Conservation (phyloP, 2,797 vertebrate genomes). For the Sparus aurata region DNA sequence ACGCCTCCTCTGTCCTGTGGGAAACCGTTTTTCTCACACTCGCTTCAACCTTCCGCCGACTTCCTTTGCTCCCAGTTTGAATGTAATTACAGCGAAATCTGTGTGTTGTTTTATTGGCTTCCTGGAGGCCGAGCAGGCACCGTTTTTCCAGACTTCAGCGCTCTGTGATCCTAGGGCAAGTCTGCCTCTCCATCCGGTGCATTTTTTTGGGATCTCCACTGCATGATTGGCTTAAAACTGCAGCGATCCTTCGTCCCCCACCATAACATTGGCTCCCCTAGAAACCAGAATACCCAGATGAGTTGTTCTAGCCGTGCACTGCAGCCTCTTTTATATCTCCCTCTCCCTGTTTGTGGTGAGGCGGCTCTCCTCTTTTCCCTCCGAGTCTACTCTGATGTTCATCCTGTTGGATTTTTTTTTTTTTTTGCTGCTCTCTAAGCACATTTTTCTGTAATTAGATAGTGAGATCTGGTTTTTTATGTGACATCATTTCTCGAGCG, state of each 20-base stretch:
- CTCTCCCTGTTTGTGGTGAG: conserved; percentile 56
- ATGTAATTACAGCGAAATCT: conserved; percentile 71
- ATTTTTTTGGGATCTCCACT: conserved; percentile 54
- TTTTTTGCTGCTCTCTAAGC: conserved; percentile 61
- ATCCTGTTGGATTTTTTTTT: conserved; percentile 54
- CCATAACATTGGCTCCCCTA: conserved; percentile 43
- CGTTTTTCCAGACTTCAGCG: conserved; percentile 45
- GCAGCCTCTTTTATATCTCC: conserved; percentile 40
- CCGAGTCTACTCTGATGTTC: conserved; percentile 40
- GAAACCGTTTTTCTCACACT: conserved; percentile 59
- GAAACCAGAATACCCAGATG: conserved; percentile 46
- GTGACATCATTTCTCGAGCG: conserved; percentile 67
- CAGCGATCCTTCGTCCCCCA: conserved; percentile 9
- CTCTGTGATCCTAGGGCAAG: conserved; percentile 45
- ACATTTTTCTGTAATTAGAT: conserved; percentile 75
- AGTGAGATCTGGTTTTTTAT: conserved; percentile 71
- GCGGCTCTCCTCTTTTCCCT: conserved; percentile 38
- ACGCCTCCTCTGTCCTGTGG: conserved; percentile 14
- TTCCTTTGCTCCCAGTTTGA: conserved; percentile 56
- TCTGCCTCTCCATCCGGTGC: conserved; percentile 42
- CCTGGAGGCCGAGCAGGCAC: conserved; percentile 33
- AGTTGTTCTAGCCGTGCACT: conserved; percentile 31
- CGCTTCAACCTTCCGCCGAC: conserved; percentile 28
- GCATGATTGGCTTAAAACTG: conserved; percentile 54
- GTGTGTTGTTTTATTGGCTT: conserved; percentile 66